These are phyloP conservation scores for Netelia melanura DNA, from an alignment of 2,888 invertebrate genomes.

Conservation along the genomic window DNA sequence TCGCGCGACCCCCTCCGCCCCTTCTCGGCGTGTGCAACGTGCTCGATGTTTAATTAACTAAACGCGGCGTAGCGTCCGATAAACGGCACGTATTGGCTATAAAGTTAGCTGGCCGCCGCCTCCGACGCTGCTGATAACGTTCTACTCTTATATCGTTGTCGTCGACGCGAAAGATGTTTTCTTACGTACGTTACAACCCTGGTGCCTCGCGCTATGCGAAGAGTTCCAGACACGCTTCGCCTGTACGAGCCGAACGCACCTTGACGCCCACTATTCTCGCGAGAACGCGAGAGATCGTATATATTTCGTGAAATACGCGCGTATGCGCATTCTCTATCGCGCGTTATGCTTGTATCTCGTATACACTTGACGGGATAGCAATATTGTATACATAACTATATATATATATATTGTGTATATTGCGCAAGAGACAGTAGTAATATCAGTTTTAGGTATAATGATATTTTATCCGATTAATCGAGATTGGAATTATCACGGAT, in stretches of 20 bases:
- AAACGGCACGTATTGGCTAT: slow-evolving; percentile 79
- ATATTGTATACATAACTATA: not conserved
- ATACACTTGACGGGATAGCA: slow-evolving; percentile 24
- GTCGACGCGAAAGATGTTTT: slow-evolving; percentile 44
- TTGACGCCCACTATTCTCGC: slow-evolving; percentile 77
- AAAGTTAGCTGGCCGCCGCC: slow-evolving; percentile 76
- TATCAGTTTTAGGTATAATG: not conserved
- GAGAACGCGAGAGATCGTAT: slow-evolving; percentile 60
- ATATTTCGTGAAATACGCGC: slow-evolving; percentile 37
- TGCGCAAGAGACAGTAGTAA: not conserved
- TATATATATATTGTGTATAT: not conserved
- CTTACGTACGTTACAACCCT: not conserved
- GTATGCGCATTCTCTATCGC: not conserved
- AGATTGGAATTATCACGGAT: not conserved
- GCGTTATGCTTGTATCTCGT: slow-evolving; percentile 7
- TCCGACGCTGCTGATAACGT: slow-evolving; percentile 78
- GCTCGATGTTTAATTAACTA: slow-evolving; percentile 80
- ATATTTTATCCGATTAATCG: not conserved
- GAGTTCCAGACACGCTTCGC: slow-evolving; percentile 33
- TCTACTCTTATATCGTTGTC: slow-evolving; percentile 69
- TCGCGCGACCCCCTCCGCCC: not conserved
- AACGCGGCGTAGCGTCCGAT: slow-evolving; percentile 76
- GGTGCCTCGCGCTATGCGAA: slow-evolving; percentile 33
- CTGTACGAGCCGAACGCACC: slow-evolving; percentile 72
- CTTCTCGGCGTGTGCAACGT: slow-evolving; percentile 47